phyloP scores from a whole-genome alignment of 1,140 invertebrate genomes.

The Eufriesea mexicana region DNA sequence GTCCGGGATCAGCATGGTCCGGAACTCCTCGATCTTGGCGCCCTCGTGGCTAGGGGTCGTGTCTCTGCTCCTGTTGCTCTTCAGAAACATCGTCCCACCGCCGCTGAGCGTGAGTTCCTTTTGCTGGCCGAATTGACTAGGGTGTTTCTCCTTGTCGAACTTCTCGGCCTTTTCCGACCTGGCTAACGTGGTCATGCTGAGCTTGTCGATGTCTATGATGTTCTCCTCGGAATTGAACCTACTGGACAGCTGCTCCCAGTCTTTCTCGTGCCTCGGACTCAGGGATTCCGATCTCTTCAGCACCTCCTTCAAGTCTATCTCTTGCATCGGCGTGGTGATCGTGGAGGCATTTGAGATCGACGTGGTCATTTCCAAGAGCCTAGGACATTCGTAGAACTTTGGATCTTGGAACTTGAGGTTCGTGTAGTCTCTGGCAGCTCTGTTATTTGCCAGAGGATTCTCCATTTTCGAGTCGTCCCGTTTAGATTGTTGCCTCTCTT shows the following conservation, averaged over 20 bases:
- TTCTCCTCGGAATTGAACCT: conserved; percentile 77
- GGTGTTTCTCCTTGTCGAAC: conserved; percentile 76
- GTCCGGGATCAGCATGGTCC: conserved; percentile 55
- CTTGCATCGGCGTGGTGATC: conserved; percentile 32
- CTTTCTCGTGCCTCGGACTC: conserved; percentile 78
- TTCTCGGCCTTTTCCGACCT: conserved; percentile 68
- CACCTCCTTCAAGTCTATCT: conserved; percentile 73
- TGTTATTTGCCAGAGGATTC: conserved; percentile 69
- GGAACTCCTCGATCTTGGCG: conserved; percentile 72
- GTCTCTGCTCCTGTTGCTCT: conserved; percentile 85
- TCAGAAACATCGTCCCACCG: conserved; percentile 88
- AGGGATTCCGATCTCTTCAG: conserved; percentile 79
- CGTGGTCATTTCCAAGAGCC: conserved; percentile 57
- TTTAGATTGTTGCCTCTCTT: conserved; percentile 57
- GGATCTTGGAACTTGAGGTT: conserved; percentile 79
- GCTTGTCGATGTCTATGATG: conserved; percentile 84
- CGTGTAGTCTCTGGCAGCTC: conserved; percentile 77
- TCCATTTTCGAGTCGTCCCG: conserved; percentile 53
- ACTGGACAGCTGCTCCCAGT: conserved; percentile 77
- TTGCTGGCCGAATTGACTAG: conserved; percentile 70
- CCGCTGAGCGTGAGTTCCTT: conserved; percentile 81
- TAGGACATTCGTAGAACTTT: conserved; percentile 77
- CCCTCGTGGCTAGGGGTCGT: conserved; percentile 74
- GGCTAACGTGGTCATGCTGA: conserved; percentile 78
- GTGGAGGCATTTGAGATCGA: not conserved